A percentile compares a stretch with the other conserved stretches of the same genome.
These are phyloP conservation scores for Cryptotermes secundus DNA, from an alignment of 1,140 invertebrate species.

Conservation along the genomic window DNA sequence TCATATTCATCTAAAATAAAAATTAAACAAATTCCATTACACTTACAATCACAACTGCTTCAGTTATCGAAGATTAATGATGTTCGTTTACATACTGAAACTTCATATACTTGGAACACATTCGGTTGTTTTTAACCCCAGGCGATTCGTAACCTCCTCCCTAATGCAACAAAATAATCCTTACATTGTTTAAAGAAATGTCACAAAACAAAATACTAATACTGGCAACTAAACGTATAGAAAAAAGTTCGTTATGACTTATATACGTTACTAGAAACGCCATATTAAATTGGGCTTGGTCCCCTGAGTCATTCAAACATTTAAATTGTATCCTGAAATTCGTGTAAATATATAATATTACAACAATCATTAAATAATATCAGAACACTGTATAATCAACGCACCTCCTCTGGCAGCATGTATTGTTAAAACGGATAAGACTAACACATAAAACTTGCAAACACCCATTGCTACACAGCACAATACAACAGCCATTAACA, in stretches of 20 bases:
- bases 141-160: too few relatives aligned
- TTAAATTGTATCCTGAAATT: neutral
- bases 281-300: neutral
- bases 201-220: neutral
- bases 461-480: neutral
- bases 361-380: neutral
- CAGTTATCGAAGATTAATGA: too few relatives aligned
- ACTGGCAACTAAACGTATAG: too few relatives aligned
- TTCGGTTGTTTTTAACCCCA: neutral
- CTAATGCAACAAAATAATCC: too few relatives aligned
- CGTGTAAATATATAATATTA: neutral
- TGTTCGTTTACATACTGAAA: too few relatives aligned
- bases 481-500: neutral
- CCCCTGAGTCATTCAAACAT: neutral
- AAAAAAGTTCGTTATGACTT: neutral
- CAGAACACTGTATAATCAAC: neutral
- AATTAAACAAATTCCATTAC: neutral
- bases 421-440: neutral
- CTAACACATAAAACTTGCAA: neutral
- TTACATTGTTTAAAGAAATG: too few relatives aligned
- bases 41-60: neutral
- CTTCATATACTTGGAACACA: neutral
- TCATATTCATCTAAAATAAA: constrained; percentile 54
- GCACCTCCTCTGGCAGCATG: neutral
- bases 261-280: neutral